A percentile compares a stretch with the other conserved stretches of the same genome.
Evolutionary conservation across 1,140 invertebrate genomes (phyloP).

Genomic region (Argopecten irradians): DNA sequence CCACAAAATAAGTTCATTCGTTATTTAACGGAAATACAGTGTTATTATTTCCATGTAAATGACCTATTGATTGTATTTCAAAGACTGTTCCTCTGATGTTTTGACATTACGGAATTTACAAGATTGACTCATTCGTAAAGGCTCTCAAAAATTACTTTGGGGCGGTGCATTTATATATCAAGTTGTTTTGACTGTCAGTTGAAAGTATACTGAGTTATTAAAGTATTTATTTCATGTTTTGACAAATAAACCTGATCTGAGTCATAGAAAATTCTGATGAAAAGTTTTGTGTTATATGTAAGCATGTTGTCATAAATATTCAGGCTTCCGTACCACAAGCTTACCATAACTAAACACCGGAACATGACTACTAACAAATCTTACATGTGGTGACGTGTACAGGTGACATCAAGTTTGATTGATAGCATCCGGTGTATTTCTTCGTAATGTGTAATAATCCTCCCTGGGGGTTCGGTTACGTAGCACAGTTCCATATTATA

Average conservation of each 20-base stretch:
- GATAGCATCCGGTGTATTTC: not conserved
- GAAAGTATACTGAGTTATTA: no score
- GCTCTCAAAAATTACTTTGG: not conserved
- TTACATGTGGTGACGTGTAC: no score
- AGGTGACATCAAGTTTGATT: not conserved
- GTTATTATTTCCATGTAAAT: not conserved
- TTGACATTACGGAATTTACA: not conserved
- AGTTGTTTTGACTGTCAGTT: constrained; percentile 3
- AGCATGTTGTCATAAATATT: not conserved
- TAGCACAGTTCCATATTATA: no score
- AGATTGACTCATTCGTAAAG: not conserved
- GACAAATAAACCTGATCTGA: not conserved
- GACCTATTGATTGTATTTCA: not conserved
- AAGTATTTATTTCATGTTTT: no score
- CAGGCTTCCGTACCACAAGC: not conserved
- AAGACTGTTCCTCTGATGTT: not conserved
- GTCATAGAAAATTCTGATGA: not conserved
- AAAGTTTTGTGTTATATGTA: not conserved
- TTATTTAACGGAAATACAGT: not conserved
- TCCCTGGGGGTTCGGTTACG: no score
- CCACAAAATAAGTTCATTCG: not conserved
- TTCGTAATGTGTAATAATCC: not conserved
- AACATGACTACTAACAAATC: not conserved
- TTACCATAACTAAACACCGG: not conserved
- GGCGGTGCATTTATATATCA: not conserved